Base-by-base conservation (phyloP, 2,797 vertebrate genomes). In the Falco novaeseelandiae region DNA sequence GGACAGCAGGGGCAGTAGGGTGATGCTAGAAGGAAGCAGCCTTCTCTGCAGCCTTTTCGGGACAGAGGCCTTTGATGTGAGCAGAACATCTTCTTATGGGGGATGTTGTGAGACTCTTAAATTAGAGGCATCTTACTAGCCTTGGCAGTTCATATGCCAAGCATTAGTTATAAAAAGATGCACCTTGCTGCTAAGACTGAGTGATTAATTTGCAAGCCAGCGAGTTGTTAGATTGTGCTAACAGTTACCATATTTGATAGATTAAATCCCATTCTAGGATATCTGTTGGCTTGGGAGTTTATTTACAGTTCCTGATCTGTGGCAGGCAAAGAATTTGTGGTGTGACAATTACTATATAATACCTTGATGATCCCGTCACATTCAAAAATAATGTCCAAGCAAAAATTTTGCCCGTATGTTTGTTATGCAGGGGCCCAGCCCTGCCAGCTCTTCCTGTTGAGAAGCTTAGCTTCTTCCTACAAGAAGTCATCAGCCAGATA, bases 231-330 rank as follows among this genome's bases (percentile, higher is more conserved):
- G 81, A 65, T 66, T 89, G 73, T 94, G 74, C 85, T 96, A 96
- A 96, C 94, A 87, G 95, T 95, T 97, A 95, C 88, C 93, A 88
- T 95, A 96, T 96, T 97, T 96, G 96, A 96, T 95, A 91, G 81
- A 96, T 96, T 96, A 97, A 96, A 97, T 62, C 51, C 71, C 5
- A 1, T 67, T 19, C 4, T 21, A 89, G 91, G 90, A 8, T 84
- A 77, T 94, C 4, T 5, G 38, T 90, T 97, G 86, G 84, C 80
- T 89, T 92, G 55, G 83, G 96, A 93, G 62, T 96, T 96, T 95
- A 85, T 95, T 97, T 96, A 95, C 96, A 89, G 73, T 89, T 97
- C 71, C 58, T 92, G 65, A 63, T 95, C 77, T 91, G 82, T 89
- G 42, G 46, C 71, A 93, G 87, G 77, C 61, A 89, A 91, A 79